Percentiles rank a stretch among this genome's conserved stretches.
Conservation (phyloP, 2,113 vertebrate species). For the Onychorhynchus coronatus region DNA sequence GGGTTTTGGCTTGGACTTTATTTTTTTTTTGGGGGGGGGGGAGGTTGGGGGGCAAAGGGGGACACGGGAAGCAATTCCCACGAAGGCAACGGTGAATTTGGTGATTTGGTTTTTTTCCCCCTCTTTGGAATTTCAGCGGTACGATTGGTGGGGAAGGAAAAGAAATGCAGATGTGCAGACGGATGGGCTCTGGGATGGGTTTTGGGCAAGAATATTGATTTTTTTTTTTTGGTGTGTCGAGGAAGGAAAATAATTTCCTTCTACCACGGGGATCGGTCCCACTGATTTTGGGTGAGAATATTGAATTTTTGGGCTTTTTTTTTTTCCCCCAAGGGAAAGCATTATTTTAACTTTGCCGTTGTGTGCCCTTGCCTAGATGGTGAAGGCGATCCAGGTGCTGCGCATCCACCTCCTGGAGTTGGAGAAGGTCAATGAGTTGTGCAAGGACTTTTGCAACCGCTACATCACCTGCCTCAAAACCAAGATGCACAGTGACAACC, state of each 20-base stretch:
- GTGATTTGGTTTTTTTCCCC: neutral
- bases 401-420: constrained; percentile 96
- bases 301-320: neutral
- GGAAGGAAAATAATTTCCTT: neutral
- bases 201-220: neutral
- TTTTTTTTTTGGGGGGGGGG: neutral
- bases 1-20: neutral
- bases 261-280: neutral
- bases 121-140: neutral
- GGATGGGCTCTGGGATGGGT: neutral
- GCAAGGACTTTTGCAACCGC: constrained; percentile 98
- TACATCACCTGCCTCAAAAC: constrained; percentile 99
- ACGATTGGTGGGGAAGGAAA: too few species aligned
- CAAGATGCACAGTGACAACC: constrained; percentile 99
- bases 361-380: constrained; percentile 78
- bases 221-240: too few species aligned
- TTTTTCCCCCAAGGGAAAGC: neutral
- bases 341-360: neutral
- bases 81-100: neutral
- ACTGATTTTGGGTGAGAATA: neutral
- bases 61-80: neutral
- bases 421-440: constrained; percentile 98
- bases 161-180: neutral
- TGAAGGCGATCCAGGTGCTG: constrained; percentile 97
- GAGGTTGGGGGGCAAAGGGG: neutral